A percentile compares a stretch with the other conserved stretches of the same genome.
Conservation (phyloP, 2,888 invertebrate species). For the Tachina grossa region DNA sequence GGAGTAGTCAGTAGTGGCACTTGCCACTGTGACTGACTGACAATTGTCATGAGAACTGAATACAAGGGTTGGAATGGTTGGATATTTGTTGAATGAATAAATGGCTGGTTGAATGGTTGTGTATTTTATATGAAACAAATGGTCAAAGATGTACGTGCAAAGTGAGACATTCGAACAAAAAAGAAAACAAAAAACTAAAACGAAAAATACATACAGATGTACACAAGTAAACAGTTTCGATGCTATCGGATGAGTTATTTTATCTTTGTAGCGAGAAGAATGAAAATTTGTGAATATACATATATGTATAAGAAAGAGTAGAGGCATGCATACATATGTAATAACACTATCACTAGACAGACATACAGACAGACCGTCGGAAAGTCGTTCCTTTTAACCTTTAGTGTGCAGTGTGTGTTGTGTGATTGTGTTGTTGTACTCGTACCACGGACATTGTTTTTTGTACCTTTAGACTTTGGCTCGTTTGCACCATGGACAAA, state of each 20-base stretch:
- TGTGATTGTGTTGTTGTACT: conserved; percentile 17
- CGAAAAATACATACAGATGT: background rate
- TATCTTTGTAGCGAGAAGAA: conserved; percentile 14
- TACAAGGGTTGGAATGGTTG: conserved; percentile 24
- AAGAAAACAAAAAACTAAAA: background rate
- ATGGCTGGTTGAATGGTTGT: conserved; percentile 33
- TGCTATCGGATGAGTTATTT: conserved; percentile 22
- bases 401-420: conserved; percentile 14
- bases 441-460: conserved; percentile 25
- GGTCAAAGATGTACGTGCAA: conserved; percentile 45
- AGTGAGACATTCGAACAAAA: conserved; percentile 44
- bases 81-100: conserved; percentile 29
- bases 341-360: background rate
- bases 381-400: conserved; percentile 14
- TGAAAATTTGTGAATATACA: background rate
- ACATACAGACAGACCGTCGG: conserved; percentile 2
- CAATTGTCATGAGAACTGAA: conserved; percentile 35
- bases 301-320: too few species aligned
- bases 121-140: conserved; percentile 50
- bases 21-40: conserved; percentile 22
- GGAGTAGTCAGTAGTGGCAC: conserved; percentile 43
- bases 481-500: conserved; percentile 26
- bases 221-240: background rate
- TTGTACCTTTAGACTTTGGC: conserved; percentile 26
- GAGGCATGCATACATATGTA: too few species aligned